Evolutionary conservation across 2,888 invertebrate genomes (phyloP), one percentile per base, ranked within the genome.

Genomic region (Parnassius apollo): DNA sequence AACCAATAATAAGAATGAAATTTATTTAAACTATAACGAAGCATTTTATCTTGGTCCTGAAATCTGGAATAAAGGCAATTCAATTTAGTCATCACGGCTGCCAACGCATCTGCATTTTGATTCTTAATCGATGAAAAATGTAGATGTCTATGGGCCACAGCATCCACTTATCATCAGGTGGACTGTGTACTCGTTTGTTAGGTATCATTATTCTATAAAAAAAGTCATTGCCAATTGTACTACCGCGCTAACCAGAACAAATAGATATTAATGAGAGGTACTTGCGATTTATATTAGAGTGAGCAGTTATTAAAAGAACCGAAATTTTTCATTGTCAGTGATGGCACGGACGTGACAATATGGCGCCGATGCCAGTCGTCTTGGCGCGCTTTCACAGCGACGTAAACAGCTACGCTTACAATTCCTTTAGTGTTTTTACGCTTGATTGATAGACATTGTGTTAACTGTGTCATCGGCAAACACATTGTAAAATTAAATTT

Each of bases 301-400:
- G 13, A 58, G 62, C 57, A 57, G 49, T 53, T 66, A 72, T 70
- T 69, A 69, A 69, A 69, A 61, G 65, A 80, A 73, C 75, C 74
- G 75, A 86, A 86, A 85, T 84, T 82, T 85, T 85, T 86, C 83
- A 86, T 82, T 83, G 81, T 82, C 83, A 13, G 49, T 13, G 49
- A 49, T 13, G 49, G 49, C 46, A n/a, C 49, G 13, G 49, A 49
- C 79, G 83, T 81, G 80, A 76, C 80, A 82, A 82, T 73, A 79
- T 81, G 85, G 86, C 85, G 84, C 79, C 80, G 48, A 13, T 13
- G 42, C 22, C 49, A 50, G 49, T 42, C 60, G 60, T 42, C 54
- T 42, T 50, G 60, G 55, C 60, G 60, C 54, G 62, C 58, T 54
- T 46, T 52, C 53, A 35, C 42, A 9, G 44, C 54, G 69, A 72